Evolutionary conservation across 2,113 vertebrate species (phyloP).

Genomic region (Varanus komodoensis): DNA sequence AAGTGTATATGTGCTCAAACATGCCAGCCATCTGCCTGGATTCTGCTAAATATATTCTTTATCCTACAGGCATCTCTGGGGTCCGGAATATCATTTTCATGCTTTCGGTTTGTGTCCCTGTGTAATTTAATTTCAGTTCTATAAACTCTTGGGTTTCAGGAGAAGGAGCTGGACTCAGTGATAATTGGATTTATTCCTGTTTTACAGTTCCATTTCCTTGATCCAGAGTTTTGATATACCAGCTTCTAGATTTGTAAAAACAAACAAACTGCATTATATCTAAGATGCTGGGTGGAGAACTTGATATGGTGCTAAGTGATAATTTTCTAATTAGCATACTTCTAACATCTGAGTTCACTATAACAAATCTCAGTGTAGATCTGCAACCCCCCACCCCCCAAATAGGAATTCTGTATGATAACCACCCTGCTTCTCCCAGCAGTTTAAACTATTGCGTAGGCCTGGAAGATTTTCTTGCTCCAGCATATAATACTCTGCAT

Average conservation of each 20-base stretch:
- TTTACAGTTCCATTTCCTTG: background rate
- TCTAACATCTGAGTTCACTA: background rate
- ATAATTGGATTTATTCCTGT: background rate
- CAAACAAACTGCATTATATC: background rate
- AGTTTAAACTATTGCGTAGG: background rate
- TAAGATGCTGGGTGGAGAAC: background rate
- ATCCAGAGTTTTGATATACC: background rate
- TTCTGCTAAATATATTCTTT: background rate
- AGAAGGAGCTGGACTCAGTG: background rate
- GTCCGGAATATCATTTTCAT: background rate
- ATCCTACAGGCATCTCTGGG: conserved; percentile 2
- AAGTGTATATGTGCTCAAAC: background rate
- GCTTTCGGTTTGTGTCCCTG: background rate
- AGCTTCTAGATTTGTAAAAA: background rate
- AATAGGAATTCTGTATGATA: background rate
- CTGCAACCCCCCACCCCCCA: background rate
- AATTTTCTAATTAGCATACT: background rate
- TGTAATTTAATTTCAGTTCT: background rate
- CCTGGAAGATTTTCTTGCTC: background rate
- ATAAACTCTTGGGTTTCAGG: background rate
- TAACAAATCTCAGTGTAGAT: background rate
- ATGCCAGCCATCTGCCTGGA: background rate
- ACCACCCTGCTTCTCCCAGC: background rate
- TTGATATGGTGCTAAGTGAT: background rate
- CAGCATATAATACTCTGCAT: background rate